phyloP scores from a whole-genome alignment of 2,113 vertebrate species.

The Neogobius melanostomus region DNA sequence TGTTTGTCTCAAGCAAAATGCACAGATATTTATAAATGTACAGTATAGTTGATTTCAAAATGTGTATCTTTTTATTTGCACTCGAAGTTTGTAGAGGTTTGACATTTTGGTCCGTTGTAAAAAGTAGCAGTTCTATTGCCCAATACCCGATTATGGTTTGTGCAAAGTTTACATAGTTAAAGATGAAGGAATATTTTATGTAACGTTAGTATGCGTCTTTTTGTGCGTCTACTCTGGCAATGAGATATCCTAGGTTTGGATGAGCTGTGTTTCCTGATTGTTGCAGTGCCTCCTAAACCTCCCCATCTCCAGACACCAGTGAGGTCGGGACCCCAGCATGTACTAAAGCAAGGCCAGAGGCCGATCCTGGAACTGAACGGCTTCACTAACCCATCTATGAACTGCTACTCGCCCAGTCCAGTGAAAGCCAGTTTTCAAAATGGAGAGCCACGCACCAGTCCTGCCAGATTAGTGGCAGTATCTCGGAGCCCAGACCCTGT shows the following conservation, averaged over 20 bases:
- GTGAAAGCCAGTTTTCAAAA: conserved; percentile 20
- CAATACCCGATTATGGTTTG: background rate
- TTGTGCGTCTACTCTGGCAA: background rate
- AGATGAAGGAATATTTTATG: no score
- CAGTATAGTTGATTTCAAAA: no score
- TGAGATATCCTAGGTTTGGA: background rate
- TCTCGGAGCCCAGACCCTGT: conserved; percentile 46
- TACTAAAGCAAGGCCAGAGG: conserved; percentile 11
- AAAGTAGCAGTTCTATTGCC: background rate
- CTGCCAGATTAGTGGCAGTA: conserved; percentile 14
- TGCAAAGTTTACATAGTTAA: no score
- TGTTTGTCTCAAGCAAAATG: no score
- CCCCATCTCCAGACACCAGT: conserved; percentile 44
- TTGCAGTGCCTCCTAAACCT: conserved; percentile 50
- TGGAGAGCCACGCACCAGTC: conserved; percentile 10
- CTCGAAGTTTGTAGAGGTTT: no score
- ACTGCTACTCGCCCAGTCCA: conserved; percentile 25
- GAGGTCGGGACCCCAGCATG: background rate
- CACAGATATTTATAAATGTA: no score
- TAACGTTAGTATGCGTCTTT: no score
- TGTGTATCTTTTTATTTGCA: no score
- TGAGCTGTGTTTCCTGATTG: background rate
- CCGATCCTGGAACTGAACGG: background rate
- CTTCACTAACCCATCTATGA: conserved; percentile 9
- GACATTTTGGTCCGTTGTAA: background rate